These are phyloP conservation scores for Xiphorhynchus erythropygius DNA, from an alignment of 2,797 vertebrate species.

Conservation along the genomic window DNA sequence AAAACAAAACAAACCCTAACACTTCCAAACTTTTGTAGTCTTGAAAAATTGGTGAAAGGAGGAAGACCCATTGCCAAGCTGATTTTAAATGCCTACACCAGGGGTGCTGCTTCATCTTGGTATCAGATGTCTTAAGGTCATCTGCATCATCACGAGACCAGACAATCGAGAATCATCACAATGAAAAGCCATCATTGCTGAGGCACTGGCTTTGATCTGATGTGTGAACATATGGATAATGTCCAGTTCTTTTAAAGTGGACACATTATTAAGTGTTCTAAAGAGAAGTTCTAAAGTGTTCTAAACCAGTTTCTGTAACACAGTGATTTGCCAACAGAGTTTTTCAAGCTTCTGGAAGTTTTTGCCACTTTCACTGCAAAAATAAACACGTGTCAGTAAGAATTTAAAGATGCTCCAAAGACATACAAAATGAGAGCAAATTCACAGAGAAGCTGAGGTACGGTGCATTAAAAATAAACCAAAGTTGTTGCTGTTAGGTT, in stretches of 20 bases:
- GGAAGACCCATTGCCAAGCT: not conserved
- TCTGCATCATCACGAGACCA: not conserved
- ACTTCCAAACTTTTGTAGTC: not conserved
- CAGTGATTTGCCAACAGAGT: slow-evolving; percentile 4
- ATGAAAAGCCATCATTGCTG: not conserved
- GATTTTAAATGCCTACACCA: not conserved
- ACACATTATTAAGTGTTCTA: not conserved
- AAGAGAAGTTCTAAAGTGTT: slow-evolving; percentile 28
- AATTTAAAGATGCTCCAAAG: not conserved
- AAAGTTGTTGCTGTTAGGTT: not conserved
- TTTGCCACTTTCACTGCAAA: slow-evolving; percentile 41
- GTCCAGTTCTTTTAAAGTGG: not conserved
- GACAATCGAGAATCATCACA: not conserved
- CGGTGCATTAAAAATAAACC: not conserved
- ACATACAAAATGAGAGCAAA: not conserved
- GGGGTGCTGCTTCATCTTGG: slow-evolving; percentile 26
- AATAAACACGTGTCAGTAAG: not conserved
- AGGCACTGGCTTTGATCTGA: not conserved
- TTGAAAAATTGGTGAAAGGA: slow-evolving; percentile 15
- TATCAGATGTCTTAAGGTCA: no score
- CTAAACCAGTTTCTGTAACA: slow-evolving; percentile 7
- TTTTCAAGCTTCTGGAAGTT: slow-evolving; percentile 38
- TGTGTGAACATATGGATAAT: not conserved
- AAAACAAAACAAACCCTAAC: not conserved
- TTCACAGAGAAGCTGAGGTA: not conserved